phyloP scores from a whole-genome alignment of 2,113 vertebrate genomes.

The Semicossyphus pulcher region DNA sequence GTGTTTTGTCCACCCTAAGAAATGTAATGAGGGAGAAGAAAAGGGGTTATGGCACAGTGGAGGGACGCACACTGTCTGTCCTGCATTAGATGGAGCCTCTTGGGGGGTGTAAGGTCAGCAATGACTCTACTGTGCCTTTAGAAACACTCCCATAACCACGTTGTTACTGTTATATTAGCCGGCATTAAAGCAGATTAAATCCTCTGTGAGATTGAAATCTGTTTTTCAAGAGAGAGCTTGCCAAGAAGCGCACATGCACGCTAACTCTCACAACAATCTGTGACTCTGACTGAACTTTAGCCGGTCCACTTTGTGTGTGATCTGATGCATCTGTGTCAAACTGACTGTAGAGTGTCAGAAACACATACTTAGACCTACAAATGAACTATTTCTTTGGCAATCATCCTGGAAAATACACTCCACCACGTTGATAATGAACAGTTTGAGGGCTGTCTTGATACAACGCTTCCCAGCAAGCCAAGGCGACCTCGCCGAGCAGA shows the following conservation, averaged over 20 bases:
- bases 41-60: conserved; percentile 55
- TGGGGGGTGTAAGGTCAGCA: conserved; percentile 7
- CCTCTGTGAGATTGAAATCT: background rate
- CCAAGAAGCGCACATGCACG: background rate
- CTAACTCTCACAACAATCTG: background rate
- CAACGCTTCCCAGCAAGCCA: conserved; percentile 34
- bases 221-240: background rate
- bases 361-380: background rate
- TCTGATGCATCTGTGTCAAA: background rate
- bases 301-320: background rate
- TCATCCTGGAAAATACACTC: conserved; percentile 26
- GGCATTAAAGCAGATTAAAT: background rate
- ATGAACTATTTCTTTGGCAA: conserved; percentile 27
- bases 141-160: no score
- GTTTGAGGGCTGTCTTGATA: conserved; percentile 51
- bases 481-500: conserved; percentile 55
- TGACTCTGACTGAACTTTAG: background rate
- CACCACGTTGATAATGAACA: conserved; percentile 45
- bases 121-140: background rate
- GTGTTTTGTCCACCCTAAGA: conserved; percentile 59
- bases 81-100: conserved; percentile 15
- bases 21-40: conserved; percentile 68
- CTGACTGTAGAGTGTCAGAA: conserved; percentile 17
- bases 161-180: background rate
- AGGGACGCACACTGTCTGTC: conserved; percentile 27